A percentile compares a stretch with the other conserved stretches of the same genome.
phyloP scores from a whole-genome alignment of 2,888 invertebrate genomes.

The Drosophila anomalata region DNA sequence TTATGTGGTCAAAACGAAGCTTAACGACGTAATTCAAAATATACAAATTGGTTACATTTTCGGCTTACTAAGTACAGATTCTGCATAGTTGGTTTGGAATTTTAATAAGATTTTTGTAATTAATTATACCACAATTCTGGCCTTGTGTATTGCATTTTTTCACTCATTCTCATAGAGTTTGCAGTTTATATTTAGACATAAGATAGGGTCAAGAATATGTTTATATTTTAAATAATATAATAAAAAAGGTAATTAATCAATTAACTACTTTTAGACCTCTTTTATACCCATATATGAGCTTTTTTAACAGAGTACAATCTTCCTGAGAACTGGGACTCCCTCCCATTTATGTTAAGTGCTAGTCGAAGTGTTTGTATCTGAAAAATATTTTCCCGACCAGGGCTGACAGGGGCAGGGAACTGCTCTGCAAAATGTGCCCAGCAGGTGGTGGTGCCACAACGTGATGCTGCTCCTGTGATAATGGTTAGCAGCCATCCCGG shows the following conservation, averaged over 20 bases:
- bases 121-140: too few relatives aligned
- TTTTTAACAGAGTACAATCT: background rate
- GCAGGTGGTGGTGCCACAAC: constrained; percentile 70
- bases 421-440: constrained; percentile 59
- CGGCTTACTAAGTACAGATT: background rate
- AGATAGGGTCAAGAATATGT: too few relatives aligned
- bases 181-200: too few relatives aligned
- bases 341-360: constrained; percentile 18
- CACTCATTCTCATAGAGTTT: too few relatives aligned
- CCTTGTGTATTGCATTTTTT: too few relatives aligned
- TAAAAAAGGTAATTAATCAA: background rate
- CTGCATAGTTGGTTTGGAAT: background rate
- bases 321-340: background rate
- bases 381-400: constrained; percentile 38
- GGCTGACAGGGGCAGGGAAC: constrained; percentile 30
- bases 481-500: constrained; percentile 60
- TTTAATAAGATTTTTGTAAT: too few relatives aligned
- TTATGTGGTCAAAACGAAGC: background rate
- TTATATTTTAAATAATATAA: background rate
- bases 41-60: background rate
- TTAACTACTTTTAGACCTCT: background rate
- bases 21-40: background rate
- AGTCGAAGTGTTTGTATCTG: constrained; percentile 55
- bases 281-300: background rate
- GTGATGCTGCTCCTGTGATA: constrained; percentile 77